These are phyloP conservation scores for Drosophila carrolli DNA, from an alignment of 1,140 invertebrate species.

Conservation along the genomic window DNA sequence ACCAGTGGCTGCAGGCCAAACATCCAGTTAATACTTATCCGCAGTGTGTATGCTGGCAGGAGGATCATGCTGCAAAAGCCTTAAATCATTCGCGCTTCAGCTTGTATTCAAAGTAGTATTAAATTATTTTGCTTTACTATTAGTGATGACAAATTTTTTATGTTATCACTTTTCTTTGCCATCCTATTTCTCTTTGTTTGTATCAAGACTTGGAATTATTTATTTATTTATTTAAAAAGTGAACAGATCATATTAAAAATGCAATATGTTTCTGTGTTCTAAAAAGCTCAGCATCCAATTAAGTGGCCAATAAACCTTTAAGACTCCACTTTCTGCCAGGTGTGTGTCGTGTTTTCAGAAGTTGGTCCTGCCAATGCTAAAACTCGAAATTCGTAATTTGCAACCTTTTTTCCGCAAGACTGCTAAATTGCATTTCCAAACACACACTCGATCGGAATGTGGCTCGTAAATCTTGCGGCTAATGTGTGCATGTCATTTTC, in stretches of 20 bases:
- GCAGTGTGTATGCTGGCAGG: background rate
- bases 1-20: background rate
- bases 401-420: constrained; percentile 37
- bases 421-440: constrained; percentile 45
- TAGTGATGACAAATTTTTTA: too few species aligned
- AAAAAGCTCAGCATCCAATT: background rate
- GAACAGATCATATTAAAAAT: too few species aligned
- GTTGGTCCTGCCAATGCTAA: constrained; percentile 15
- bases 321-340: constrained; percentile 21
- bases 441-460: constrained; percentile 1
- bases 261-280: too few species aligned
- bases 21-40: constrained; percentile 17
- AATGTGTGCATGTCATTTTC: constrained; percentile 46
- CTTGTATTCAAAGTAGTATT: too few species aligned
- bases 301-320: constrained; percentile 33
- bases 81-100: too few species aligned
- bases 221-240: too few species aligned
- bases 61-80: too few species aligned
- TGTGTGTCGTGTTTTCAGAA: constrained; percentile 26
- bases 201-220: too few species aligned
- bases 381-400: constrained; percentile 45
- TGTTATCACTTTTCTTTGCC: too few species aligned
- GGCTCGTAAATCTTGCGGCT: constrained; percentile 47
- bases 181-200: too few species aligned
- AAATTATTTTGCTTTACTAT: too few species aligned